Base-by-base conservation (phyloP, 2,888 invertebrate genomes). In the Metellina segmentata region DNA sequence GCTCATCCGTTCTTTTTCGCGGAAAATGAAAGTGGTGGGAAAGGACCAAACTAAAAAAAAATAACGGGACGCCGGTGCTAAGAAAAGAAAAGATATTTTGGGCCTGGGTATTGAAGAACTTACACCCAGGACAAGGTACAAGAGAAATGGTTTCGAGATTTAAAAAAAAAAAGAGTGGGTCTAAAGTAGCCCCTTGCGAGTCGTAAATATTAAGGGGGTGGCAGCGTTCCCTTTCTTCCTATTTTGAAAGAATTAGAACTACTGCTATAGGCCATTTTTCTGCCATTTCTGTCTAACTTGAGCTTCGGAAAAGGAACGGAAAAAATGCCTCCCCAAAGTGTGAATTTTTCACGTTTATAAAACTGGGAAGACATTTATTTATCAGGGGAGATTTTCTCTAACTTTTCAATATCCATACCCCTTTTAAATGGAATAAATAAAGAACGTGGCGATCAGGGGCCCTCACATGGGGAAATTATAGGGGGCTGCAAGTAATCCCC, bases 101-200 rank as follows among this genome's bases (percentile, higher is more conserved):
- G 75, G 75, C 48, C 61, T 69, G 52, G 61, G 81, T 81, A 88
- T 81, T 75, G 74, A 75, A 81, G 79, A 81, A 61, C 77, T 69
- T 61, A 20, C n/a, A 70, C 69, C 53, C 52, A 6, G 51, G 89
- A 77, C 82, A 72, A 71, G 83, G 88, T 81, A 88, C 69, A 81
- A 89, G 89, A 89, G 70, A 83, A 89, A 89, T 89, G 89, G 89
- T 83, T 90, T 85, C 78, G 78, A 72, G 85, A 90, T 78, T n/a
- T n/a, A n/a, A n/a, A n/a, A 78, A 16, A 6, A 16, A 61, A 61
- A 61, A 77, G 72, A 79, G 79, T 85, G 82, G 83, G 83, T n/a
- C 78, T 85, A 90, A 90, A 90, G 89, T 90, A 79, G 89, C 85
- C 89, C 85, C 89, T 19, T 70, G 89, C 11, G 89, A 49, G 70